Conservation (phyloP, 2,888 invertebrate species). For the Tinea trinotella region DNA sequence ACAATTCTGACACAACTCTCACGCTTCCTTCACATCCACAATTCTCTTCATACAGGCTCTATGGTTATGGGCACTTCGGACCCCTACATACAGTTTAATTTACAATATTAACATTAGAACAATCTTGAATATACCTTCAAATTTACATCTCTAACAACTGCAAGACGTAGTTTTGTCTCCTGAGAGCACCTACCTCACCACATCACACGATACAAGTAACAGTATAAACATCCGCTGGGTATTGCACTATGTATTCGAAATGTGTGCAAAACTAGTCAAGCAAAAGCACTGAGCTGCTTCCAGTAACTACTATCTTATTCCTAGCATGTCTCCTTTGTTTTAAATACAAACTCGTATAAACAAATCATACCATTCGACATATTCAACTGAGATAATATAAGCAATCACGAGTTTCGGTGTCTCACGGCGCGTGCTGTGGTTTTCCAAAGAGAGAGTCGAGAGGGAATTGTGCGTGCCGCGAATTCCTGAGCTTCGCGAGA, state of each 20-base stretch:
- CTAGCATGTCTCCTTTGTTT: conserved; percentile 1
- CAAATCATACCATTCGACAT: conserved; percentile 18
- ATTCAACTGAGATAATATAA: conserved; percentile 41
- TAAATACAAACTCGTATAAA: conserved; percentile 10
- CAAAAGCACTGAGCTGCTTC: background rate
- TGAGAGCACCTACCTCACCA: background rate
- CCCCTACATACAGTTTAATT: too few species aligned
- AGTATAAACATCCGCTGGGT: background rate
- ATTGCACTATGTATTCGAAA: background rate
- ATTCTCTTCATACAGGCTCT: too few species aligned
- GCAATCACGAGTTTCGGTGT: conserved; percentile 54
- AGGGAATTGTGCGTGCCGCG: conserved; percentile 44
- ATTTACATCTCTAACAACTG: background rate
- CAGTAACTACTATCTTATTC: background rate
- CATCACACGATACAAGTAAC: background rate
- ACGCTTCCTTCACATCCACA: too few species aligned
- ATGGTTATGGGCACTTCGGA: too few species aligned
- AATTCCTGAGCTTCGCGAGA: conserved; percentile 39
- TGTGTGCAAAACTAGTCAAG: too few species aligned
- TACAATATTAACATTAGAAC: too few species aligned
- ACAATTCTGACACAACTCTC: too few species aligned
- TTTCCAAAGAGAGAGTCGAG: conserved; percentile 35
- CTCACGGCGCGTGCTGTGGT: conserved; percentile 39
- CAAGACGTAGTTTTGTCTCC: background rate
- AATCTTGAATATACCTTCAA: background rate